Conservation (phyloP, 2,888 invertebrate genomes). For the Hemistola chrysoprasaria region DNA sequence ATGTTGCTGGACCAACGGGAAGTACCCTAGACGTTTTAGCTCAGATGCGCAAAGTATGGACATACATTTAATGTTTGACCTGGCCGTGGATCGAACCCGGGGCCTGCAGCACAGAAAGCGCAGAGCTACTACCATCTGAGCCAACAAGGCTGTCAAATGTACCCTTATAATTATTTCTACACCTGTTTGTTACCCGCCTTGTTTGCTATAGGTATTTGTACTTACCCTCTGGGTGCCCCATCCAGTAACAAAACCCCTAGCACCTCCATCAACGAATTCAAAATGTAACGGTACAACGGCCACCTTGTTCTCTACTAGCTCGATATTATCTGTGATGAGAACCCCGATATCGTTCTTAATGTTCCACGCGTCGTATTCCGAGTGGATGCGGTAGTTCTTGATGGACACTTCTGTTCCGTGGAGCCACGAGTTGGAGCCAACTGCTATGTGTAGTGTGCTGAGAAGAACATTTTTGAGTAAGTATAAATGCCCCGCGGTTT, state of each 20-base stretch:
- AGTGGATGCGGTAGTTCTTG: slow-evolving; percentile 33
- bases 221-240: slow-evolving; percentile 41
- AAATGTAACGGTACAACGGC: slow-evolving; percentile 26
- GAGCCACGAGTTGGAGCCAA: slow-evolving; percentile 41
- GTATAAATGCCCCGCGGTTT: no score
- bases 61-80: no score
- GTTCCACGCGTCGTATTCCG: slow-evolving; percentile 30
- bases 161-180: no score
- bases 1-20: no score
- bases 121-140: no score
- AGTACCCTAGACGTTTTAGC: no score
- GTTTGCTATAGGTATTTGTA: background rate
- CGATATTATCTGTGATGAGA: slow-evolving; percentile 22
- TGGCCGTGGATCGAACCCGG: no score
- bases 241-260: slow-evolving; percentile 37
- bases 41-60: no score
- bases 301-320: slow-evolving; percentile 19
- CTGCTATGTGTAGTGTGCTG: slow-evolving; percentile 34
- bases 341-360: slow-evolving; percentile 45
- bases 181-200: no score
- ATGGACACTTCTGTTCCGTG: slow-evolving; percentile 29
- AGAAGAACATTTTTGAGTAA: slow-evolving; percentile 2
- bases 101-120: no score
- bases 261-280: slow-evolving; percentile 23
- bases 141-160: no score